Evolutionary conservation across 2,888 invertebrate species (phyloP), one percentile per base, ranked within the genome.

Genomic region (Torymus texanus): DNA sequence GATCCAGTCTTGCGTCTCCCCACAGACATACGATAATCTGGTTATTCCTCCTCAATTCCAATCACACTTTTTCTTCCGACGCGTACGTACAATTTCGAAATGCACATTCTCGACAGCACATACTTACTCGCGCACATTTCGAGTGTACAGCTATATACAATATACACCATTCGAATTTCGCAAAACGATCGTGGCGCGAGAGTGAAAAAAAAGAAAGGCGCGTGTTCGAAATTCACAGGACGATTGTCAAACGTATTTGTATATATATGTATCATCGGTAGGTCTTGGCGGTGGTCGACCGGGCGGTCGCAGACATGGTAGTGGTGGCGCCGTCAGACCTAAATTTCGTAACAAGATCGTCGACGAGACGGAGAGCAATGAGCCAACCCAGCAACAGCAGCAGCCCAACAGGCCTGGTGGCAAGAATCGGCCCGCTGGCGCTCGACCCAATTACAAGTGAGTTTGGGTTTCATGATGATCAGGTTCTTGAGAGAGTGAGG

Each of bases 381-480:
- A 72, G 21, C 68, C 62, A 66, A 3, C 29, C 29, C 82, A 85
- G 59, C 81, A 72, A 21, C 21, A 21, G 21, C 63, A 68, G 24
- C 80, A 80, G 59, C 80, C 78, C 71, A 70, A 29, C 62, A 81
- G 87, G 53, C 82, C 82, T 1, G 76, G 77, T 18, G 83, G 82
- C 10, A 90, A 90, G 80, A 87, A 87, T 83, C 86, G 90, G 81
- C 86, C 88, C 1, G 87, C 87, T 12, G 89, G 88, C 56, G 80
- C 88, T 24, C 86, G 90, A 50, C 89, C 91, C 21, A 89, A 86
- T 83, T 90, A 90, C 82, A 91, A 91, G 91, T 91, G 83, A 88
- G 90, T 88, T 79, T 91, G 83, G 88, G 90, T 88, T 79, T 82
- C 10, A 14, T 29, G 29, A 29, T 29, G 4, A 29, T 29, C 29